These are phyloP conservation scores for Sorex fumeus DNA, from an alignment of 2,113 vertebrate genomes.

Conservation along the genomic window DNA sequence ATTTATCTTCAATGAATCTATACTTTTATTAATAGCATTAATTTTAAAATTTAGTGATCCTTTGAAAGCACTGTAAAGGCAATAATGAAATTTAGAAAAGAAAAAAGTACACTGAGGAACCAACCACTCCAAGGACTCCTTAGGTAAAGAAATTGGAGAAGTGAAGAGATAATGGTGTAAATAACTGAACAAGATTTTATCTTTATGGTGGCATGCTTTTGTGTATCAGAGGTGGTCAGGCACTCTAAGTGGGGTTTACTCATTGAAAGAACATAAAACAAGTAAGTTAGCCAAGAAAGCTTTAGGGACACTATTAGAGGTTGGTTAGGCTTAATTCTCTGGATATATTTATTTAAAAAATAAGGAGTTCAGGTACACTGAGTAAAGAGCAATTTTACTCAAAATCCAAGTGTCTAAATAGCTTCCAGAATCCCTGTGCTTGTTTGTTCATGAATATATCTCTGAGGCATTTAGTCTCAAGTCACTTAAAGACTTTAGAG, in stretches of 20 bases:
- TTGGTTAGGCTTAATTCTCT: constrained; percentile 7
- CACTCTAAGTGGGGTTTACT: neutral
- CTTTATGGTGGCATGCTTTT: constrained; percentile 1
- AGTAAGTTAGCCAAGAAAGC: constrained; percentile 12
- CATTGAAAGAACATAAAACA: constrained; percentile 49
- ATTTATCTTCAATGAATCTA: constrained; percentile 27
- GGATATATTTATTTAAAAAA: neutral
- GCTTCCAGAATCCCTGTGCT: constrained; percentile 20
- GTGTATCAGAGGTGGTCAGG: neutral
- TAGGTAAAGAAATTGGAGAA: constrained; percentile 37
- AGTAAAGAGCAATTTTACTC: constrained; percentile 46
- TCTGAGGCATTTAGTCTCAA: constrained; percentile 63
- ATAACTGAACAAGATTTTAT: constrained; percentile 37
- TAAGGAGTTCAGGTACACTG: neutral
- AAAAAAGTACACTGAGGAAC: neutral
- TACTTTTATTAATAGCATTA: constrained; percentile 39
- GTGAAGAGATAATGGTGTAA: constrained; percentile 2
- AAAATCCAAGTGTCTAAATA: constrained; percentile 36
- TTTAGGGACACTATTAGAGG: constrained; percentile 46
- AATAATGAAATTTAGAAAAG: constrained; percentile 31
- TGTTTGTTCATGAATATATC: constrained; percentile 55
- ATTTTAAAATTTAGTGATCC: neutral
- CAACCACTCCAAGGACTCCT: neutral
- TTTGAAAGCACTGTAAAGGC: constrained; percentile 41
- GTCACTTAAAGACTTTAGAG: constrained; percentile 40